These are phyloP conservation scores for Falcaria lacertinaria DNA, from an alignment of 2,888 invertebrate genomes.

Conservation along the genomic window DNA sequence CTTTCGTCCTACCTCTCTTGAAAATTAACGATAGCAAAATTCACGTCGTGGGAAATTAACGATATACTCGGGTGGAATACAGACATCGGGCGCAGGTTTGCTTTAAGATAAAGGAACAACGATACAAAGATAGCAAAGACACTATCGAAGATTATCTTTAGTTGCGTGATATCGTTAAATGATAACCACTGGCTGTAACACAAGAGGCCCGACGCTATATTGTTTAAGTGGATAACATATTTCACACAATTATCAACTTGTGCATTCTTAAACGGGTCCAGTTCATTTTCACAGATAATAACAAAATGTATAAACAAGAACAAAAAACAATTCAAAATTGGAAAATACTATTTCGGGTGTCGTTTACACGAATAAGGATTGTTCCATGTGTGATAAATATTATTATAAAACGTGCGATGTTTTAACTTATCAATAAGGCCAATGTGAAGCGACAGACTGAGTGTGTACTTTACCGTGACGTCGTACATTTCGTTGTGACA, in stretches of 20 bases:
- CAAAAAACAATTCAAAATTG: too few relatives aligned
- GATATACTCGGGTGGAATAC: background rate
- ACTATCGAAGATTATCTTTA: slow-evolving; percentile 51
- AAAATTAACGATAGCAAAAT: too few relatives aligned
- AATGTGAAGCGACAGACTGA: slow-evolving; percentile 14
- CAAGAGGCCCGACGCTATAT: background rate
- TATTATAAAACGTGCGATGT: background rate
- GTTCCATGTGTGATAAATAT: too few relatives aligned
- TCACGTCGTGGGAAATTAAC: background rate
- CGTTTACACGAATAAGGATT: too few relatives aligned
- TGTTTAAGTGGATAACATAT: background rate
- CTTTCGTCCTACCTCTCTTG: too few relatives aligned
- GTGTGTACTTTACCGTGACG: slow-evolving; percentile 38
- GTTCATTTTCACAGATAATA: too few relatives aligned
- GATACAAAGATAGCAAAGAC: slow-evolving; percentile 25
- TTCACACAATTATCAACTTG: background rate
- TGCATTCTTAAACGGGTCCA: background rate
- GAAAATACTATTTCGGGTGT: too few relatives aligned
- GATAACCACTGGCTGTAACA: slow-evolving; percentile 20
- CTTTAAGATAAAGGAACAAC: slow-evolving; percentile 22
- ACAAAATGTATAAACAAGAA: too few relatives aligned
- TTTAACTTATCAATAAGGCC: slow-evolving; percentile 15
- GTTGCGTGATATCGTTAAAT: slow-evolving; percentile 39
- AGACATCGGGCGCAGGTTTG: slow-evolving; percentile 12
- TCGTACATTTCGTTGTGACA: slow-evolving; percentile 10